phyloP scores from a whole-genome alignment of 2,797 vertebrate genomes.

The Aplochiton taeniatus region DNA sequence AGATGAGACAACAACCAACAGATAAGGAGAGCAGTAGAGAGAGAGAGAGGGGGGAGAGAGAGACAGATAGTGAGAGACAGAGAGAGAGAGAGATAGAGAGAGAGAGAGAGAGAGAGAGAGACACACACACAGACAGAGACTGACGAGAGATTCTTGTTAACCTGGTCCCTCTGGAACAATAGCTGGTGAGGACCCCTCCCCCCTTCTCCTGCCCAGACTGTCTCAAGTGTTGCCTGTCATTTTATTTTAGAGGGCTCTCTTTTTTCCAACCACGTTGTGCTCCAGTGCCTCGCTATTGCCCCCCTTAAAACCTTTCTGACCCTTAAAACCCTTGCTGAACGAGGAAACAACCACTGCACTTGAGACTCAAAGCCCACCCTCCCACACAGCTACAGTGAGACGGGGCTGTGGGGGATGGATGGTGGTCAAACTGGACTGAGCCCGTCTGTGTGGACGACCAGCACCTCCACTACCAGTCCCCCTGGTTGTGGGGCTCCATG shows the following conservation, averaged over 20 bases:
- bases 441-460: no score
- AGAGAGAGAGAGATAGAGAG: conserved; percentile 8
- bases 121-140: conserved; percentile 23
- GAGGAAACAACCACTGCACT: conserved; percentile 61
- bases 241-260: conserved; percentile 57
- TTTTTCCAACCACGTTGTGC: conserved; percentile 56
- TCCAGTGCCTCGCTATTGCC: conserved; percentile 58
- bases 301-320: conserved; percentile 51
- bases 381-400: no score
- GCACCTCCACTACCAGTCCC: no score
- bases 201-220: conserved; percentile 51
- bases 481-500: no score
- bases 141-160: conserved; percentile 59
- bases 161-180: conserved; percentile 62
- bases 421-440: no score
- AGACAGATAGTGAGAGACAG: conserved; percentile 21
- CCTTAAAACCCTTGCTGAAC: conserved; percentile 48
- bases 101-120: conserved; percentile 19
- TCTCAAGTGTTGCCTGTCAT: conserved; percentile 68
- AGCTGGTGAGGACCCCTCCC: conserved; percentile 64
- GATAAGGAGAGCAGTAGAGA: no score
- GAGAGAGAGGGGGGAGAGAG: neutral
- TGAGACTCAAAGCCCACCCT: conserved; percentile 34
- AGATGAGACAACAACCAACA: conserved; percentile 22
- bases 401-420: no score